These are phyloP conservation scores for Dicyrtomina minuta DNA, from an alignment of 2,888 invertebrate genomes.

Conservation along the genomic window DNA sequence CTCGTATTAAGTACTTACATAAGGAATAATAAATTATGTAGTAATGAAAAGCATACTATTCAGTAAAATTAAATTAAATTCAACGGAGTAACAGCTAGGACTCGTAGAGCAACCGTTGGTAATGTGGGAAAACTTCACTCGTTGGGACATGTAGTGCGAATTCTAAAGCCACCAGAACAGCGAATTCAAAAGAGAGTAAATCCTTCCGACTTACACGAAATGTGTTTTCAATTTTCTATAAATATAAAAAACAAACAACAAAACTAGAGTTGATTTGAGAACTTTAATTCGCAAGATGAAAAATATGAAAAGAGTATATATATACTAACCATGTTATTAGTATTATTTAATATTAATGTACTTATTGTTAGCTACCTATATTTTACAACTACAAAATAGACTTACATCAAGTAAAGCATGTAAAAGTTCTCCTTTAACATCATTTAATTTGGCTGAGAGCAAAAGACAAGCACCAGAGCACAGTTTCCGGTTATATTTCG, in stretches of 20 bases:
- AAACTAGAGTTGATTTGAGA: not conserved
- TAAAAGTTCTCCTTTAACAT: constrained; percentile 86
- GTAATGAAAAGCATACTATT: too few species aligned
- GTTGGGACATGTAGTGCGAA: constrained; percentile 90
- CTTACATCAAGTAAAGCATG: constrained; percentile 83
- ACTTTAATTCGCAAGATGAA: constrained; percentile 12
- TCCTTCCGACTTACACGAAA: constrained; percentile 90
- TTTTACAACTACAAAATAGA: not conserved
- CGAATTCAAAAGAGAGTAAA: constrained; percentile 87
- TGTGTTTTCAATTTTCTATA: constrained; percentile 81
- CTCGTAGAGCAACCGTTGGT: constrained; percentile 70
- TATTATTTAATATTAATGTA: constrained; percentile 1
- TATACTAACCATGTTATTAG: not conserved
- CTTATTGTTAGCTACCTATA: not conserved
- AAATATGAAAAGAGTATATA: constrained; percentile 3
- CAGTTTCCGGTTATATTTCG: constrained; percentile 87
- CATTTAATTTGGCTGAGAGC: constrained; percentile 93
- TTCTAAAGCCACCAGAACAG: constrained; percentile 89
- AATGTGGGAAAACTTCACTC: constrained; percentile 90
- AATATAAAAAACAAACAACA: constrained; percentile 17
- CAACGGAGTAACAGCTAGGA: constrained; percentile 16
- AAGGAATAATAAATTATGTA: too few species aligned
- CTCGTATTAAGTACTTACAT: too few species aligned
- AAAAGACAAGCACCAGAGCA: constrained; percentile 94
- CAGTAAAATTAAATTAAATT: too few species aligned